Conservation (phyloP, 2,888 invertebrate genomes). For the Agonopterix alstromeriana region DNA sequence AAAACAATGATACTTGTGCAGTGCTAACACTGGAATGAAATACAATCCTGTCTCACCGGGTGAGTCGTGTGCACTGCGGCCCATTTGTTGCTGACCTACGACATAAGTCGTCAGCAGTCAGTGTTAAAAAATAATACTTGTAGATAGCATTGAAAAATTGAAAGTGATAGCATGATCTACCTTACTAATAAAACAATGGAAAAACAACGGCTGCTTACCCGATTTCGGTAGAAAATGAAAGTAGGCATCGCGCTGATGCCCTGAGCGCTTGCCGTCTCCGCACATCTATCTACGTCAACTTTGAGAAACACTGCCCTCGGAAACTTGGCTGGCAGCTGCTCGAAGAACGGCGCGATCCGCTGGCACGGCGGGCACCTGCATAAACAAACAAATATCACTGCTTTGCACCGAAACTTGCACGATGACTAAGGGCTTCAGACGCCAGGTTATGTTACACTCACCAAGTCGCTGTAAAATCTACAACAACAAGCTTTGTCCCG, state of each 20-base stretch:
- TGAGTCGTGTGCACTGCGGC: no score
- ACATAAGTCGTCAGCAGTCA: no score
- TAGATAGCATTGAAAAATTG: no score
- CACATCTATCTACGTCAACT: conserved; percentile 96
- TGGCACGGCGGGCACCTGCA: conserved; percentile 97
- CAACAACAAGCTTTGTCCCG: conserved; percentile 92
- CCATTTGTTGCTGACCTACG: no score
- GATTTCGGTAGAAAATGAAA: conserved; percentile 95
- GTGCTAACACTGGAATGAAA: no score
- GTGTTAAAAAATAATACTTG: no score
- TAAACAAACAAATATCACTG: conserved; percentile 13
- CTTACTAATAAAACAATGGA: not conserved
- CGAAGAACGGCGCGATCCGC: conserved; percentile 94
- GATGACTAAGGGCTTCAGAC: conserved; percentile 53
- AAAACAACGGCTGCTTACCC: conserved; percentile 55
- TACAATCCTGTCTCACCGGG: no score
- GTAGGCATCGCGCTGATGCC: conserved; percentile 99
- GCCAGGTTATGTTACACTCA: conserved; percentile 57
- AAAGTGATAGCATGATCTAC: no score
- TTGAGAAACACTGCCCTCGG: conserved; percentile 93
- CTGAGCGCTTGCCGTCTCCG: conserved; percentile 90
- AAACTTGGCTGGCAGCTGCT: conserved; percentile 91
- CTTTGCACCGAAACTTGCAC: conserved; percentile 17
- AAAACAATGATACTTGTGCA: no score
- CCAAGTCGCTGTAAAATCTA: conserved; percentile 97